Percentiles rank a stretch among this genome's conserved stretches.
These are phyloP conservation scores for Thaleichthys pacificus DNA, from an alignment of 2,797 vertebrate species.

Conservation along the genomic window DNA sequence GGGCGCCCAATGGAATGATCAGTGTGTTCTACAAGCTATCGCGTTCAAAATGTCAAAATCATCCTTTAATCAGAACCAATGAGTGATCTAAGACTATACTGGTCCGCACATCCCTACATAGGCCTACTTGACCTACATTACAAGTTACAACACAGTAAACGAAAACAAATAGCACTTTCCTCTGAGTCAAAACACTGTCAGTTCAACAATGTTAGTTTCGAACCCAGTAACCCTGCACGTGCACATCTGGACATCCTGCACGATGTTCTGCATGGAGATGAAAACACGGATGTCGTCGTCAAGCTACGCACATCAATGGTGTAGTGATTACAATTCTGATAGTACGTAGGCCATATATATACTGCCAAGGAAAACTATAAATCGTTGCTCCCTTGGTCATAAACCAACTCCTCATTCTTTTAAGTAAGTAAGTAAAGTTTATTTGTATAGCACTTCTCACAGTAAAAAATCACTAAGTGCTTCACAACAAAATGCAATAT, in stretches of 20 bases:
- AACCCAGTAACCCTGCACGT: conserved; percentile 41
- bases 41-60: neutral
- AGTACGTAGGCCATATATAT: too few relatives aligned
- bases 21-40: neutral
- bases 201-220: conserved; percentile 39
- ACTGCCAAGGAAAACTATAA: too few relatives aligned
- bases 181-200: conserved; percentile 10
- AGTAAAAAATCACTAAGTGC: too few relatives aligned
- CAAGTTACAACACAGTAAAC: neutral
- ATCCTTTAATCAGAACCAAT: too few relatives aligned
- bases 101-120: neutral
- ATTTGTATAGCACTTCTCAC: too few relatives aligned
- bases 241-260: conserved; percentile 53
- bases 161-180: neutral
- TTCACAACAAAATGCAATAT: too few relatives aligned
- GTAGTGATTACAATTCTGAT: neutral
- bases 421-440: too few relatives aligned
- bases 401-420: neutral
- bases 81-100: too few relatives aligned
- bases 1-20: neutral
- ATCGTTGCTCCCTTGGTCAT: neutral
- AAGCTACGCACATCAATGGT: neutral
- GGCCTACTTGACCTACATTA: neutral
- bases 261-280: conserved; percentile 7
- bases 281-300: neutral